Base-by-base conservation (phyloP, 1,140 invertebrate species). In the Pseudomyrmex cubaensis region DNA sequence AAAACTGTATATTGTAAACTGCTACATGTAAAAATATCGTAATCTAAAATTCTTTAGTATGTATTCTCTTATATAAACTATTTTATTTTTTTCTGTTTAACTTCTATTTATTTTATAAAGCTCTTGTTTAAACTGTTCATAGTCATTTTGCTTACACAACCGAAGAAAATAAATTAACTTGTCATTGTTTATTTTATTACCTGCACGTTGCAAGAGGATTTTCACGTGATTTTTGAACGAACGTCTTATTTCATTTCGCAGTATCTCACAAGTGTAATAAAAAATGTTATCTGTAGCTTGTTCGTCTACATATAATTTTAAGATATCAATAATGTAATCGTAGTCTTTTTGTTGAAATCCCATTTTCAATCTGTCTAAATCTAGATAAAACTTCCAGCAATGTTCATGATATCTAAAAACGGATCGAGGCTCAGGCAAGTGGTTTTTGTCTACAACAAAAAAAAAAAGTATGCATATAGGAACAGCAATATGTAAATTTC, bases 271-370 rank as follows among this genome's bases (percentile, higher is more conserved):
- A 76, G 20, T 64, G 77, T 35, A 46, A 67, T 62, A 35, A 82
- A 90, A 5, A 86, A 35, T 57, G 22, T 76, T 25, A 54, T 75
- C 15, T 35, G 35, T 35, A 35, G 5, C 35, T 2, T 83, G 12
- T 57, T 72, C 50, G 20, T 83, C 62, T 13, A 20, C n/a, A 63
- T 86, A 86, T 10, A 63, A 48, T 48, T 85, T 64, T 25, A 92
- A 61, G 17, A 90, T 88, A 12, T 83, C 69, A 69, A 89, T 89
- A 25, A 92, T 84, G 20, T 86, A 70, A 52, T 87, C 46, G 54
- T 92, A 92, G 84, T 92, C 90, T 9, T 84, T 12, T 46, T 91
- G 76, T 54, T 56, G 57, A 8, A 93, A 83, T 25, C 87, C 87
- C 15, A 84, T 48, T 66, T 86, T 66, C 7, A 93, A 64, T 17